Evolutionary conservation across 2,888 invertebrate species (phyloP).

Genomic region (Oscheius sp.): DNA sequence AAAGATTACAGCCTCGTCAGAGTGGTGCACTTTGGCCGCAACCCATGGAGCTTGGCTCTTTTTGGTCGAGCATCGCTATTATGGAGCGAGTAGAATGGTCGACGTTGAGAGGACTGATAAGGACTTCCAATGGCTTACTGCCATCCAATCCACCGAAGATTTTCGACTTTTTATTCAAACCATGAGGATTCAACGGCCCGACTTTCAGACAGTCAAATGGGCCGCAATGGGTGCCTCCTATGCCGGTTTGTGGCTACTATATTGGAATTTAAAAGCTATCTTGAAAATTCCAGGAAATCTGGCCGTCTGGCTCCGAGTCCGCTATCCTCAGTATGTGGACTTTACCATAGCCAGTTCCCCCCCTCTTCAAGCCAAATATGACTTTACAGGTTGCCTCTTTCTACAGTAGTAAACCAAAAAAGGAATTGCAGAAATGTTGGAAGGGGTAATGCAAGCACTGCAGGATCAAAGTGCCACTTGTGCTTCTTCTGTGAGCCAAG

Average conservation of each 20-base stretch:
- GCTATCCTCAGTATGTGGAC: background rate
- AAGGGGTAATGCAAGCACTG: constrained; percentile 82
- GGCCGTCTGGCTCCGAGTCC: constrained; percentile 2
- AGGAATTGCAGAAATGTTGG: constrained; percentile 79
- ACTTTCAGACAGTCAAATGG: background rate
- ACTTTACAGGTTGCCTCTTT: constrained; percentile 8
- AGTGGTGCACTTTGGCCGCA: constrained; percentile 3
- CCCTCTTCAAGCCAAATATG: constrained; percentile 17
- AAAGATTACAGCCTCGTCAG: background rate
- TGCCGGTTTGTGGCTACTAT: constrained; percentile 12
- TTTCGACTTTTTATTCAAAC: background rate
- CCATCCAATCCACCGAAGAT: constrained; percentile 11
- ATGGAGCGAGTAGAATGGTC: constrained; percentile 5
- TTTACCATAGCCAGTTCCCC: constrained; percentile 4
- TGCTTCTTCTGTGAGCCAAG: constrained; percentile 45
- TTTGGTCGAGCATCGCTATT: constrained; percentile 11
- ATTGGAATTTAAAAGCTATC: background rate
- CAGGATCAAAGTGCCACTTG: constrained; percentile 73
- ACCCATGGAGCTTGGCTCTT: constrained; percentile 10
- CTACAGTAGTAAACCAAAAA: too few relatives aligned
- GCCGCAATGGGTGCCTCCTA: constrained; percentile 4
- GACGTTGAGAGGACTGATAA: background rate
- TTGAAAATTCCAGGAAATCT: constrained; percentile 2
- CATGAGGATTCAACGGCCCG: background rate
- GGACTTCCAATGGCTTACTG: constrained; percentile 4